Base-by-base conservation (phyloP, 1,140 invertebrate genomes). In the Bombus ignitus region DNA sequence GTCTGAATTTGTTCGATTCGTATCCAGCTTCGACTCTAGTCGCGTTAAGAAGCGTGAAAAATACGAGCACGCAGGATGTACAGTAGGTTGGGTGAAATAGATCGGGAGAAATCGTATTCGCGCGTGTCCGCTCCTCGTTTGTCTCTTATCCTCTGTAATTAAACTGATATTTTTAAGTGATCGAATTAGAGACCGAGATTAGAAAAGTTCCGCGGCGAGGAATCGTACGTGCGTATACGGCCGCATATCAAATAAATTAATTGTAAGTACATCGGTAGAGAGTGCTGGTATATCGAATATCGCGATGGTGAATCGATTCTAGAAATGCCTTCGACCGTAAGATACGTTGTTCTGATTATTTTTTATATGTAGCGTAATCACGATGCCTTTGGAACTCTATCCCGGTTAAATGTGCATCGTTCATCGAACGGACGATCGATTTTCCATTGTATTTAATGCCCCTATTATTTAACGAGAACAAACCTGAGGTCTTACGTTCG, bases 331-430 rank as follows among this genome's bases (percentile, higher is more conserved):
- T 85, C 76, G 83, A 65, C 35, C 70, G 68, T 80, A 85, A 85
- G 68, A 85, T 62, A 72, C 76, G 53, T 85, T 79, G 47, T 84
- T 84, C 76, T 53, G 83, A 85, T 85, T 85, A 85, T 85, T 85
- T 85, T 85, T 85, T 80, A 85, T 85, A 85, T 80, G 83, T 85
- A 85, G 83, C 37, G 35, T 72, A 85, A 85, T 80, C 68, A 71
- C 59, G 78, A 85, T 62, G 83, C 83, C 68, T 80, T 80, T 73
- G 68, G 65, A 62, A 84, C 32, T 72, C 37, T 80, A 80, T 80
- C 42, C 8, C 44, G 3, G 62, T 9, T n/a, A 28, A 9, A 39
- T 6, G 74, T 18, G 28, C 68, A 42, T 28, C 68, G 32, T 59
- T 59, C 53, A 18, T 62, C 68, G 66, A 8, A 44, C 83, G 77